Percentiles rank a stretch among this genome's conserved stretches.
These are phyloP conservation scores for Amorpha juglandis DNA, from an alignment of 2,888 invertebrate species.

Conservation along the genomic window DNA sequence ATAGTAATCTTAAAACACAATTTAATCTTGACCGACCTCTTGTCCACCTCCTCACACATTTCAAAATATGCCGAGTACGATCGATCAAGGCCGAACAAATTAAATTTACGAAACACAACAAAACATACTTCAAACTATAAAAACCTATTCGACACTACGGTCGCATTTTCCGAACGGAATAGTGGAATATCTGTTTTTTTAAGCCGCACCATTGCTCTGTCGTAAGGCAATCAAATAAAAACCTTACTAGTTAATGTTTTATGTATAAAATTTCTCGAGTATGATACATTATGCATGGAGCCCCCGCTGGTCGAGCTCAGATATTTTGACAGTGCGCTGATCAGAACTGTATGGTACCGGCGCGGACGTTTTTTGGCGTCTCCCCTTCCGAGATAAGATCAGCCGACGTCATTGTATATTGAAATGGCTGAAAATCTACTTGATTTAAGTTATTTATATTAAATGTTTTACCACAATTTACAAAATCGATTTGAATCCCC, in stretches of 20 bases:
- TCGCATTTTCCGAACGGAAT: conserved; percentile 54
- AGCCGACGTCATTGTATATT: conserved; percentile 27
- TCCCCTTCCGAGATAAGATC: conserved; percentile 62
- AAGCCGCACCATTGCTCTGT: conserved; percentile 64
- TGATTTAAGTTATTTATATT: conserved; percentile 20
- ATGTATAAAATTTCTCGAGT: conserved; percentile 63
- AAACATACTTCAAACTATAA: conserved; percentile 40
- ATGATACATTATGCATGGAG: conserved; percentile 80
- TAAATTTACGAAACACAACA: conserved; percentile 49
- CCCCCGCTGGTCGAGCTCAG: conserved; percentile 72
- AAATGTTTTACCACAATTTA: background rate
- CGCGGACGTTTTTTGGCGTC: conserved; percentile 61
- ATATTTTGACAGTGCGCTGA: conserved; percentile 79
- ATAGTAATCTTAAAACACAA: background rate
- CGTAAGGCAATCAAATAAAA: conserved; percentile 80
- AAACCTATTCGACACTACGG: conserved; percentile 20
- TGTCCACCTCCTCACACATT: conserved; percentile 19
- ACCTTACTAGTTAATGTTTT: conserved; percentile 81
- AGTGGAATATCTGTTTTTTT: conserved; percentile 36
- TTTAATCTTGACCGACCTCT: conserved; percentile 1
- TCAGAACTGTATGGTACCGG: conserved; percentile 73
- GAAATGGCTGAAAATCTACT: conserved; percentile 24
- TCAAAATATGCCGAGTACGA: conserved; percentile 36
- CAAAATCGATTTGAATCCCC: too few species aligned
- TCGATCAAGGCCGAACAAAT: conserved; percentile 52